Evolutionary conservation across 2,888 invertebrate genomes (phyloP).

Genomic region (Pollenia amentaria): DNA sequence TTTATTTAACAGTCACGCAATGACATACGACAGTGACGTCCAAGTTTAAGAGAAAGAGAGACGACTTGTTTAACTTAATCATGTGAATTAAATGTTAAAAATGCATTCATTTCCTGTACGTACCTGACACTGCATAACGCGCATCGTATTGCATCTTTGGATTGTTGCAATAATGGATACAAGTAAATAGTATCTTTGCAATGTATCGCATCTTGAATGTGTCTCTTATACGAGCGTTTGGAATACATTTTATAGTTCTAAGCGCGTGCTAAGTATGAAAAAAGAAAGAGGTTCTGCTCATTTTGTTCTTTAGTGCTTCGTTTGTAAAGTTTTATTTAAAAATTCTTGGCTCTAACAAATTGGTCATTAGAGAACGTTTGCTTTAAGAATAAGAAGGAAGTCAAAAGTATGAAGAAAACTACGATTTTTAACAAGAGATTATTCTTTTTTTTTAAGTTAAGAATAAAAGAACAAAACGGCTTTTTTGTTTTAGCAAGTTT

Average conservation of each 20-base stretch:
- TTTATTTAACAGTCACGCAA: slow-evolving; percentile 61
- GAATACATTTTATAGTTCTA: slow-evolving; percentile 40
- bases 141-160: slow-evolving; percentile 47
- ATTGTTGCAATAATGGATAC: slow-evolving; percentile 35
- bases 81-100: slow-evolving; percentile 70
- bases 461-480: slow-evolving; percentile 44
- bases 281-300: slow-evolving; percentile 69
- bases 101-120: slow-evolving; percentile 68
- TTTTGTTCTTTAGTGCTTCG: slow-evolving; percentile 13
- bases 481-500: slow-evolving; percentile 22
- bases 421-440: slow-evolving; percentile 63
- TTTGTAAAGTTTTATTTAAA: slow-evolving; percentile 62
- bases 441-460: slow-evolving; percentile 24
- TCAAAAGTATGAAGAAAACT: slow-evolving; percentile 18
- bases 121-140: slow-evolving; percentile 37
- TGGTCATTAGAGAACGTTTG: slow-evolving; percentile 58
- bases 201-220: slow-evolving; percentile 45
- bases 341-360: slow-evolving; percentile 68
- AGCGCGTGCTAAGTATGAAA: slow-evolving; percentile 68
- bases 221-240: slow-evolving; percentile 21
- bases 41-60: slow-evolving; percentile 2
- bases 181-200: slow-evolving; percentile 29
- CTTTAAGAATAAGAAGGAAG: slow-evolving; percentile 27
- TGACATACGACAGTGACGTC: slow-evolving; percentile 46
- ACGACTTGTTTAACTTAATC: slow-evolving; percentile 68